Percentiles rank a stretch among this genome's conserved stretches.
These are phyloP conservation scores for Butorides virescens DNA, from an alignment of 2,113 vertebrate genomes.

Conservation along the genomic window DNA sequence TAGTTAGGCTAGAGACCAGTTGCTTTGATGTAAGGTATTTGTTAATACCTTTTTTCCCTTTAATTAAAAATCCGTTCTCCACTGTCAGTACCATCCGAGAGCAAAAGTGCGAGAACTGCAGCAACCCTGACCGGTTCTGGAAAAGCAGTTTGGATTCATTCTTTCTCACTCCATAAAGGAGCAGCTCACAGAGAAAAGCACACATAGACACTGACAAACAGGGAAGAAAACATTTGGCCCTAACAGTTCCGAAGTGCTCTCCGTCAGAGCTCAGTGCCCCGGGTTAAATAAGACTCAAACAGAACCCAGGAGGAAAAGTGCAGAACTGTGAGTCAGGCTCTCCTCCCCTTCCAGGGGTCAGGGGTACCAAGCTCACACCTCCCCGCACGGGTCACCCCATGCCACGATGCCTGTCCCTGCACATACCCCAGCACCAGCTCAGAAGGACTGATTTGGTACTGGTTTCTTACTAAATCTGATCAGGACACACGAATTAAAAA, in stretches of 20 bases:
- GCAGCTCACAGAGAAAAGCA: background rate
- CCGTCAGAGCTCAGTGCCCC: background rate
- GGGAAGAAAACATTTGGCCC: background rate
- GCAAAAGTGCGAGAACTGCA: background rate
- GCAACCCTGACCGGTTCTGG: background rate
- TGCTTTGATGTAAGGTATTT: conserved; percentile 68
- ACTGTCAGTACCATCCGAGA: background rate
- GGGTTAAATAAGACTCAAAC: background rate
- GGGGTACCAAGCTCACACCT: background rate
- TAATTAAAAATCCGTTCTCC: conserved; percentile 69
- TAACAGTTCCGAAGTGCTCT: background rate
- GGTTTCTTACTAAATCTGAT: background rate
- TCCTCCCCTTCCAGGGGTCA: background rate
- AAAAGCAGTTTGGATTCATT: background rate
- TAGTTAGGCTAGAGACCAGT: conserved; percentile 37
- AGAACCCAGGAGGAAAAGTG: background rate
- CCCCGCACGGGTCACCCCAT: accelerated
- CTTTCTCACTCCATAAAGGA: background rate
- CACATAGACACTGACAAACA: background rate
- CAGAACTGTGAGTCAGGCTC: background rate
- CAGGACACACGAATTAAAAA: background rate
- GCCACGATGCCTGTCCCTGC: background rate
- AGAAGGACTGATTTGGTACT: background rate
- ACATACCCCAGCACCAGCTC: background rate
- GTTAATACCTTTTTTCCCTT: conserved; percentile 33